Evolutionary conservation across 2,888 invertebrate genomes (phyloP).

Genomic region (Ichneumoninae sp.): DNA sequence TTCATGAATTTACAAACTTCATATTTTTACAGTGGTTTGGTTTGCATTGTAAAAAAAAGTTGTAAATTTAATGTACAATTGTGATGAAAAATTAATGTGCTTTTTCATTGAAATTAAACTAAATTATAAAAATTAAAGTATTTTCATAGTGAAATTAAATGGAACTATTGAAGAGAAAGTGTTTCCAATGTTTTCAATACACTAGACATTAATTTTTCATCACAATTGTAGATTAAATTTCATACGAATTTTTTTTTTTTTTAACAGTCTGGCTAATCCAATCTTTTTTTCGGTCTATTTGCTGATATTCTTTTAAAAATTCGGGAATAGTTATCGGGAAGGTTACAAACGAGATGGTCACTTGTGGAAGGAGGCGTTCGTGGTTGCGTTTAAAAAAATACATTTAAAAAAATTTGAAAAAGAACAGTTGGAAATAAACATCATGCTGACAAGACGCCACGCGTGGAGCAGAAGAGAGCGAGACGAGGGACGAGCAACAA

Average conservation of each 20-base stretch:
- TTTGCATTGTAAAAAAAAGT: no score
- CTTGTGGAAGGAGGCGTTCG: constrained; percentile 16
- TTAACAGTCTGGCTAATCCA: no score
- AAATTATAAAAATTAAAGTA: no score
- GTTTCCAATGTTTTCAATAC: no score
- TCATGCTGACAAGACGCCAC: constrained; percentile 64
- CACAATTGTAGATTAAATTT: not conserved
- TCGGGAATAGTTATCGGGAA: constrained; percentile 43
- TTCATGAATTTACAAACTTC: no score
- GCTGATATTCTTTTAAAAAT: constrained; percentile 23
- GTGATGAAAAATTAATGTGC: no score
- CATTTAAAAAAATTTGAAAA: constrained; percentile 47
- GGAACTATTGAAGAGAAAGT: no score
- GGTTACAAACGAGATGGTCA: not conserved
- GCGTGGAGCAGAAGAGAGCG: not conserved
- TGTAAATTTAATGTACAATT: not conserved
- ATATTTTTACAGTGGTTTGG: no score
- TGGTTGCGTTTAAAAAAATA: constrained; percentile 48
- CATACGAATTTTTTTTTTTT: not conserved
- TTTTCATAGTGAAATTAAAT: no score
- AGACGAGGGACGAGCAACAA: not conserved
- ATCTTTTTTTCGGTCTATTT: not conserved
- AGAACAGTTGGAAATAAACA: constrained; percentile 61
- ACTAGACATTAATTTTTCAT: no score
- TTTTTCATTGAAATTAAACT: no score